A percentile compares a stretch with the other conserved stretches of the same genome.
Conservation (phyloP, 2,888 invertebrate genomes). For the Drosophila histrio region DNA sequence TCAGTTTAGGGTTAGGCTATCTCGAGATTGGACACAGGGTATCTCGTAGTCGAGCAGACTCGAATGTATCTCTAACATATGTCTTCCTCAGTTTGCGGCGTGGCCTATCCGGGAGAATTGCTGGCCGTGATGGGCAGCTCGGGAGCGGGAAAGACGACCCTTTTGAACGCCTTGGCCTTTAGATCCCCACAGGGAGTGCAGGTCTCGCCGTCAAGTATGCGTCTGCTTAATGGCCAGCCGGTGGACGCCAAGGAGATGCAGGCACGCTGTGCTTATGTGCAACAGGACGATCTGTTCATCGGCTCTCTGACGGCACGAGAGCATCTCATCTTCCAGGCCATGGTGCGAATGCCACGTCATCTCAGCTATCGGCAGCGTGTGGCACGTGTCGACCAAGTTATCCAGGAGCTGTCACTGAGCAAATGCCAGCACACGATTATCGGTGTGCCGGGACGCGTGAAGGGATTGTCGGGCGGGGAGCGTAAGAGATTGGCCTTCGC, state of each 20-base stretch:
- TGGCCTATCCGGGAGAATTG: constrained; percentile 93
- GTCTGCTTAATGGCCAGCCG: constrained; percentile 90
- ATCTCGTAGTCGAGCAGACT: not conserved
- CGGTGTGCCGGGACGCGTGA: constrained; percentile 93
- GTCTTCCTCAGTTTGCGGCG: constrained; percentile 88
- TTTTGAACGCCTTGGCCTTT: constrained; percentile 94
- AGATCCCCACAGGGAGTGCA: constrained; percentile 89
- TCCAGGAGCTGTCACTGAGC: constrained; percentile 92
- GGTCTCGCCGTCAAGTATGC: constrained; percentile 85
- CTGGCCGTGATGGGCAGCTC: constrained; percentile 95
- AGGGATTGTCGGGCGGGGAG: constrained; percentile 98
- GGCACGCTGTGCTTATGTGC: constrained; percentile 94
- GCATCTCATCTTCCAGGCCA: constrained; percentile 94
- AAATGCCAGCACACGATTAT: constrained; percentile 96
- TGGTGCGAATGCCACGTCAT: constrained; percentile 92
- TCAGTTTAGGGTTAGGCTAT: no score
- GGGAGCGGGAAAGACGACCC: constrained; percentile 97
- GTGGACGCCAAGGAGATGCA: constrained; percentile 89
- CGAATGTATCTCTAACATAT: not conserved
- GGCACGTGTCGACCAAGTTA: constrained; percentile 93
- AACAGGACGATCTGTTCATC: constrained; percentile 97
- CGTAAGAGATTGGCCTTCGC: constrained; percentile 97
- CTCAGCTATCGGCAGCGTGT: constrained; percentile 90
- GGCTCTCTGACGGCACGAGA: constrained; percentile 95
- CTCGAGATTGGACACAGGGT: no score